These are phyloP conservation scores for Drosophila willistoni DNA, from an alignment of 1,140 invertebrate genomes.

Conservation along the genomic window DNA sequence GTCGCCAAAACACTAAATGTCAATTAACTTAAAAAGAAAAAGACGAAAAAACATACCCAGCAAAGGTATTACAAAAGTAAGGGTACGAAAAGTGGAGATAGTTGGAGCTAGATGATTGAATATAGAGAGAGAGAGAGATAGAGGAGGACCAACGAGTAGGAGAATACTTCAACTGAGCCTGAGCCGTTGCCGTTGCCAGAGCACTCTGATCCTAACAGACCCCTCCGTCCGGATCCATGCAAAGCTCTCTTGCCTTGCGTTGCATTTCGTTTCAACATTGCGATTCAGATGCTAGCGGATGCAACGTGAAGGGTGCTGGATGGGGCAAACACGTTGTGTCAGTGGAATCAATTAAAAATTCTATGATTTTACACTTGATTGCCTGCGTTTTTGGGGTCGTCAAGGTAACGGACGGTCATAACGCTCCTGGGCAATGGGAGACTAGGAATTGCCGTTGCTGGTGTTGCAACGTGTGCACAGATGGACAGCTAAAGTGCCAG, in stretches of 20 bases:
- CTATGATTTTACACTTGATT: conserved; percentile 79
- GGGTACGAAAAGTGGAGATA: conserved; percentile 11
- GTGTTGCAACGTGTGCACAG: conserved; percentile 40
- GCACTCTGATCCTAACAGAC: neutral
- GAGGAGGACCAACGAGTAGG: neutral
- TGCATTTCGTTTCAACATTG: no score
- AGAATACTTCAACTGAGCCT: conserved; percentile 22
- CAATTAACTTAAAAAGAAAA: conserved; percentile 72
- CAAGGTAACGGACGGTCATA: conserved; percentile 53
- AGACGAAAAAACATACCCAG: conserved; percentile 32
- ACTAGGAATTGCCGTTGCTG: neutral
- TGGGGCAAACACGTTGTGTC: conserved; percentile 25
- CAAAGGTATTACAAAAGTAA: conserved; percentile 52
- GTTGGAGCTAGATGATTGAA: neutral
- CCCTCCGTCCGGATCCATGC: conserved; percentile 16
- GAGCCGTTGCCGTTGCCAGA: conserved; percentile 3
- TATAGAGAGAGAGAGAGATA: conserved; percentile 9
- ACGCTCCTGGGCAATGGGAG: conserved; percentile 6
- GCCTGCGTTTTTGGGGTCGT: conserved; percentile 66
- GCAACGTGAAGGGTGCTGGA: conserved; percentile 9
- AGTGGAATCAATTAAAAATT: conserved; percentile 76
- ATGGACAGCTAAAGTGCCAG: conserved; percentile 19
- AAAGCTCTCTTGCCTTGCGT: conserved; percentile 24
- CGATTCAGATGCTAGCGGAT: conserved; percentile 7
- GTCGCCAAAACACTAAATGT: conserved; percentile 55